Percentiles rank a stretch among this genome's conserved stretches.
Conservation (phyloP, 2,113 vertebrate genomes). For the Zosterops hypoxanthus region DNA sequence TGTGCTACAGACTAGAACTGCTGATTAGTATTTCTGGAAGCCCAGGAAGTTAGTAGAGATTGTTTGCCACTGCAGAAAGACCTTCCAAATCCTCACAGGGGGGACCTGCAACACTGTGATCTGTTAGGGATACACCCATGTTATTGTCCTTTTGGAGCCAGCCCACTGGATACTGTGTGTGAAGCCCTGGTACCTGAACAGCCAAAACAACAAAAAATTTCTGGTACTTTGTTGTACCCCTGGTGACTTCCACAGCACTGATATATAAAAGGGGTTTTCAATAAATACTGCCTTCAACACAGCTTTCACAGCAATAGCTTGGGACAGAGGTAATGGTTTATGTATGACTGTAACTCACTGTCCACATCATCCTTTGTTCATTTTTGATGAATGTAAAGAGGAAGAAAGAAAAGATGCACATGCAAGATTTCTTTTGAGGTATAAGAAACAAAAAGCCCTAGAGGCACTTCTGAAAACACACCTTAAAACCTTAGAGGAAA, state of each 20-base stretch:
- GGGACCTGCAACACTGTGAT: not conserved
- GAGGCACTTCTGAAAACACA: conserved; percentile 21
- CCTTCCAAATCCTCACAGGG: conserved; percentile 36
- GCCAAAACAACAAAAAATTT: not conserved
- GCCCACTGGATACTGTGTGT: fast-evolving
- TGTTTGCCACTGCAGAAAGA: conserved; percentile 72
- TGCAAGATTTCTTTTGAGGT: conserved; percentile 8
- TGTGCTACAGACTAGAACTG: conserved; percentile 78
- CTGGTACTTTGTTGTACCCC: not conserved
- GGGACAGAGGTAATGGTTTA: conserved; percentile 16
- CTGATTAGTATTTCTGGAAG: conserved; percentile 84
- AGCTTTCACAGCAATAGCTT: not conserved
- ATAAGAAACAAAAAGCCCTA: conserved; percentile 19
- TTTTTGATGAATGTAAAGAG: conserved; percentile 39
- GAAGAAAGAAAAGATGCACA: conserved; percentile 1
- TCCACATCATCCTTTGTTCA: conserved; percentile 35
- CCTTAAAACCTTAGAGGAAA: conserved; percentile 3
- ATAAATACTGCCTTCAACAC: not conserved
- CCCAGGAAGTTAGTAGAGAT: conserved; percentile 68
- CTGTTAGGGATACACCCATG: not conserved
- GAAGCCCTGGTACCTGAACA: not conserved
- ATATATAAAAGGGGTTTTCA: not conserved
- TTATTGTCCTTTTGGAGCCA: not conserved
- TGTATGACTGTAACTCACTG: conserved; percentile 23
- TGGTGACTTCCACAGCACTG: not conserved